Evolutionary conservation across 2,888 invertebrate species (phyloP), one percentile per base, ranked within the genome.

Genomic region (Carterocephalus palaemon): DNA sequence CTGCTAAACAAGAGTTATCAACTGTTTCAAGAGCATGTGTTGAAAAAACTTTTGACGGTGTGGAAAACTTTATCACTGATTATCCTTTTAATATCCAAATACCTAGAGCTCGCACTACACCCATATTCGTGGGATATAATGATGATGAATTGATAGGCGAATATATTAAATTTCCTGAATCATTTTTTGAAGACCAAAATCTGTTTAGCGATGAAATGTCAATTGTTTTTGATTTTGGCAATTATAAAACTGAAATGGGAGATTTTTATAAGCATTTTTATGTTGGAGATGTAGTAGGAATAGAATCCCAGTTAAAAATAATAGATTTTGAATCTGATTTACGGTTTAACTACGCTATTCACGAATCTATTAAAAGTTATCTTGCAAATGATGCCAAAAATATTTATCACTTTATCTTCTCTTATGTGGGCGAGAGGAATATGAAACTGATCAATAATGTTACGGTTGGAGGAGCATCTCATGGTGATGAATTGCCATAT

Each of bases 371-470:
- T 46, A 57, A 48, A 4, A 49, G 47, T n/a, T 61, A 56, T 29
- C 15, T 54, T 1, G 38, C 51, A 13, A 58, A 56, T 34, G 53
- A 46, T 1, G 57, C 53, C 1, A 32, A 24, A 5, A 23, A 26
- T 2, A 60, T 77, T 19, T 78, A 59, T 37, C 62, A 65, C 4
- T 77, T 71, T 12, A 49, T 73, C 51, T 79, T 78, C 56, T 56
- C 67, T 0, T 74, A 73, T 22, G 40, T 41, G 17, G 71, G 76
- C 4, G 56, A 40, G n/a, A 55, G 66, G 40, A 71, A 63, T 48
- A 23, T 36, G 0, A 62, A 60, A 47, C 15, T 22, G 0, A n/a
- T 4, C 2, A 2, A 9, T 8, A 70, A 62, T 8, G 19, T 64
- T 0, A 51, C 57, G 4, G 39, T 48, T 3, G 54, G 52, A 1